Evolutionary conservation across 2,888 invertebrate species (phyloP), one percentile per base, ranked within the genome.

Genomic region (Eupeodes latifasciatus): DNA sequence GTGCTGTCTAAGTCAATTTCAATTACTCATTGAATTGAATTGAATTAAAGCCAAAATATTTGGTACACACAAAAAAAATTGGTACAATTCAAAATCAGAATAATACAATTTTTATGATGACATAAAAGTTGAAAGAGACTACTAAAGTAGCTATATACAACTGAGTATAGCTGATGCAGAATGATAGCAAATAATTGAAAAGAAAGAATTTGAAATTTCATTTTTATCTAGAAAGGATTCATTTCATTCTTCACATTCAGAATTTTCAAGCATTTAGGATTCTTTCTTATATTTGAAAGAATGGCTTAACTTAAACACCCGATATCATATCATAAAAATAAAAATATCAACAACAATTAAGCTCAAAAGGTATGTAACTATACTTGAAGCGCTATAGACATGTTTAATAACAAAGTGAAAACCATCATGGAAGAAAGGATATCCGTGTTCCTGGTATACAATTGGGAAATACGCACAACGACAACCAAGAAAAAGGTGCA

Each of bases 171-270:
- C 9, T 40, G 40, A 40, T 7, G 40, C 1, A 9, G 6, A 40
- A 40, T 5, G 40, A 40, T 40, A 40, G 9, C 40, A 40, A 40
- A 40, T 40, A 64, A 47, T 5, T 47, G 44, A 64, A 19, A 1
- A 34, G 27, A 27, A 40, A 5, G 27, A 4, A 57, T 27, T 11
- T 2, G 19, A 27, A 59, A 34, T 36, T 59, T 36, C 1, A n/a
- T 59, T 59, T 59, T 34, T 34, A 14, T 27, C 6, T 57, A 3
- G 16, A 34, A 59, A 59, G 59, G 59, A 59, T 59, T 59, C 59
- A 34, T 34, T 59, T 7, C 34, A 34, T 59, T 59, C 14, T 59
- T 59, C 34, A 7, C 27, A 57, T 27, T 3, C 59, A 40, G 40
- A 27, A 27, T 34, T 11, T 34, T 12, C 51, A 53, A 6, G 10